Base-by-base conservation (phyloP, 2,797 vertebrate species). In the Enteromius treurensis region DNA sequence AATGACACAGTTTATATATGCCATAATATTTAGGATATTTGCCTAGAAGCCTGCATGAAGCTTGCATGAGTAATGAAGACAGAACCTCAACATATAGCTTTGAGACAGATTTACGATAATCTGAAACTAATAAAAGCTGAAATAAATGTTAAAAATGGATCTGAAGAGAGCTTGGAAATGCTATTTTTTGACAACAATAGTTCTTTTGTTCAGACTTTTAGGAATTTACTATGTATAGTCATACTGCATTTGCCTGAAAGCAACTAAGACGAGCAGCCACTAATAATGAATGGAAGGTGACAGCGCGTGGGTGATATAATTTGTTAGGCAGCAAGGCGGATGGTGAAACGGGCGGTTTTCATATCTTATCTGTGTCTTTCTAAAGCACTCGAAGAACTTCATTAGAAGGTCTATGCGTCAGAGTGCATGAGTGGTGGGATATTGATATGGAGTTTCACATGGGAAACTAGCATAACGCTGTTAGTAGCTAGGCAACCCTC, bases 231-330 rank as follows among this genome's bases (percentile, higher is more conserved):
- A 65, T 80, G 51, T 23, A 4, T 51, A 65, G 70, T 53, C 80
- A 75, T 21, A 23, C 58, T 75, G n/a, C 53, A 64, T 75, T 23
- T 40, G 70, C 32, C 60, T 81, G 29, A 65, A 62, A 75, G 70
- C 45, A 9, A 75, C 29, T 21, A 65, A 51, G 29, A 81, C 2
- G 15, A 53, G 47, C 58, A 51, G 58, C 47, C 58, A 47, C n/a
- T 73, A 65, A 74, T 74, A 82, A 53, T 65, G 79, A 82, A 81
- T 76, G 67, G 58, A 77, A 82, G 26, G 60, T 73, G 68, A 82
- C 19, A 67, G 74, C 34, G 21, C 21, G 47, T 73, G 53, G 68
- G 67, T 79, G 75, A 82, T 67, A 34, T 49, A 45, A 77, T 77
- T 76, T 73, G 45, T 69, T 49, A 70, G 51, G 67, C 51, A 79